Base-by-base conservation (phyloP, 23 tunicate species). In the Aplidium turbinatum region DNA sequence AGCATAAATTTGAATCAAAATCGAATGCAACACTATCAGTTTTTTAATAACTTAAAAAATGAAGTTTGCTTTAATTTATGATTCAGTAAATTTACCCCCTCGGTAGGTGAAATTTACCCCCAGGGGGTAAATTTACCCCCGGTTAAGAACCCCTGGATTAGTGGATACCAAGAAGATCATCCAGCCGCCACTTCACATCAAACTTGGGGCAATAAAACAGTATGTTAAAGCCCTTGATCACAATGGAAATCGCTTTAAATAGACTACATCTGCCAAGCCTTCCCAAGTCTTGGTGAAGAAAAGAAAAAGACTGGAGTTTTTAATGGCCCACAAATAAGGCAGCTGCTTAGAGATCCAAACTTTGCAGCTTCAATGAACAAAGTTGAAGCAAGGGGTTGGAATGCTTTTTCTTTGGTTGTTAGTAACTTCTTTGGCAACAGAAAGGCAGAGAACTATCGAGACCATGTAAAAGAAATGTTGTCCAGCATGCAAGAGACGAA, bases 341-440 rank as follows among this genome's bases (percentile, higher is more conserved):
- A 55, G 62, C n/a, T 55, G 22, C n/a, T 16, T 22, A 11, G 62
- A 42, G 50, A 42, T 42, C 50, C 50, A 42, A 42, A 42, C 16
- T 42, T 42, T 42, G 50, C 50, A 42, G 50, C 50, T 9, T 42
- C 50, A 42, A 42, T 42, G 50, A 42, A 42, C 50, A 42, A 11
- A 42, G 11, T 11, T 18, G 62, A 55, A 55, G n/a, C 62, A 55
- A 55, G 62, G 62, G 62, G 21, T 18, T 55, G 62, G 62, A 55
- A 55, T 55, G 26, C 62, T 55, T 55, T 55, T 55, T 55, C 62
- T 55, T 55, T 55, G 26, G 62, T 55, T 55, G 62, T 55, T 11
- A 55, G 62, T 20, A 55, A 55, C 62, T 55, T 55, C 62, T 55
- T 55, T 55, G 62, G 62, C 62, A 55, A 55, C 62, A 55, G 62